These are phyloP conservation scores for Anneissia japonica DNA, from an alignment of 35 echinoderm and acorn worm genomes.

Conservation along the genomic window DNA sequence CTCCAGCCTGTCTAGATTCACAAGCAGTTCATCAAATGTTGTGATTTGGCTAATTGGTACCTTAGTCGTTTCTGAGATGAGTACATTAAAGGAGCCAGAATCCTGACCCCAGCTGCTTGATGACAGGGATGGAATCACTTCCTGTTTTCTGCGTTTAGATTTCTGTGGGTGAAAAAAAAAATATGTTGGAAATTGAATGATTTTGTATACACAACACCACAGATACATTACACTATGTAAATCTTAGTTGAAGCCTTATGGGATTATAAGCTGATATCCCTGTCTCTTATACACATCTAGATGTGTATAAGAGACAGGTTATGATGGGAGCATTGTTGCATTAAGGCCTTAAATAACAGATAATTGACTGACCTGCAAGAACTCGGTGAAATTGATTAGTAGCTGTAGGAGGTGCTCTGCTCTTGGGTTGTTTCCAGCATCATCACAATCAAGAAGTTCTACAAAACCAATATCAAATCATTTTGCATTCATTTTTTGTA, in stretches of 20 bases:
- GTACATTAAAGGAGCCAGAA: slow-evolving; percentile 1
- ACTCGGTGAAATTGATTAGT: slow-evolving; percentile 85
- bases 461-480: neutral
- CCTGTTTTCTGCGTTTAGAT: slow-evolving; percentile 57
- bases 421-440: slow-evolving; percentile 33
- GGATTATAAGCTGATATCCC: too few relatives aligned
- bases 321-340: too few relatives aligned
- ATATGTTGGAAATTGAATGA: too few relatives aligned
- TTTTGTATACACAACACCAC: too few relatives aligned
- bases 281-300: too few relatives aligned
- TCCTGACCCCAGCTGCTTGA: slow-evolving; percentile 12
- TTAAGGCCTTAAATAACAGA: too few relatives aligned
- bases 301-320: too few relatives aligned
- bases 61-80: slow-evolving; percentile 1
- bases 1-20: slow-evolving; percentile 81
- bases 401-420: slow-evolving; percentile 60
- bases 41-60: slow-evolving; percentile 69
- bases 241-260: too few relatives aligned
- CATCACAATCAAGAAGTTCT: slow-evolving; percentile 34
- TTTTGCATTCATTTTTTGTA: too few relatives aligned
- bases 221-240: too few relatives aligned
- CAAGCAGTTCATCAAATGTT: slow-evolving; percentile 72
- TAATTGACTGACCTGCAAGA: slow-evolving; percentile 80
- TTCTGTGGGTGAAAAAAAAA: slow-evolving; percentile 3
- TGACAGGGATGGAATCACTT: slow-evolving; percentile 52